phyloP scores from a whole-genome alignment of 2,888 invertebrate genomes.

The Ormyrus nitidulus region DNA sequence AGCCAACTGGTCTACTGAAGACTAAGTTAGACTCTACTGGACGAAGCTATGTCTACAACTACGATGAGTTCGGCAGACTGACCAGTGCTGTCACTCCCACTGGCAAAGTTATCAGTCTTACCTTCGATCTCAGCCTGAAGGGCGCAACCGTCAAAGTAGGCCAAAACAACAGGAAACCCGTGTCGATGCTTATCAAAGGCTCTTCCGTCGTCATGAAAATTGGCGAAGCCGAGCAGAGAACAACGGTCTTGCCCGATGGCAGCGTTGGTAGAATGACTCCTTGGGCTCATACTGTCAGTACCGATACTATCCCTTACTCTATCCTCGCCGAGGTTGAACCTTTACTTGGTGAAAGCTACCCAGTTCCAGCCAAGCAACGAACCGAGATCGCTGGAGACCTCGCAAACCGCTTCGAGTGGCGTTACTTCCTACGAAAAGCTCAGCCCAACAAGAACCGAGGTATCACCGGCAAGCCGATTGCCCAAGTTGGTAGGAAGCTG shows the following conservation, averaged over 20 bases:
- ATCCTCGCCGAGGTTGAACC: slow-evolving; percentile 92
- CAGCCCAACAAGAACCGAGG: slow-evolving; percentile 77
- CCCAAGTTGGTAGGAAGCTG: slow-evolving; percentile 90
- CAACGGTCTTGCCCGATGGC: slow-evolving; percentile 88
- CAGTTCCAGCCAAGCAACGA: slow-evolving; percentile 92
- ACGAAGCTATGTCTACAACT: slow-evolving; percentile 93
- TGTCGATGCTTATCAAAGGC: slow-evolving; percentile 91
- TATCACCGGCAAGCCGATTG: slow-evolving; percentile 82
- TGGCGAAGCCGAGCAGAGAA: slow-evolving; percentile 89
- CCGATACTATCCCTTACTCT: slow-evolving; percentile 93
- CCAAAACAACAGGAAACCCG: slow-evolving; percentile 88
- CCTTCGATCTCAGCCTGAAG: slow-evolving; percentile 92
- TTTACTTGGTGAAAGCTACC: slow-evolving; percentile 92
- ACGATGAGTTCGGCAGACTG: slow-evolving; percentile 94
- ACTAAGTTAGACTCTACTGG: slow-evolving; percentile 93
- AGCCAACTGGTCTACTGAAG: slow-evolving; percentile 90
- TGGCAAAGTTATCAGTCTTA: slow-evolving; percentile 92
- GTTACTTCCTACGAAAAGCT: slow-evolving; percentile 90
- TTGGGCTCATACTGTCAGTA: slow-evolving; percentile 92
- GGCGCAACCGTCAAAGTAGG: slow-evolving; percentile 92
- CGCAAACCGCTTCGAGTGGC: slow-evolving; percentile 96
- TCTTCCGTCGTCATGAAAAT: slow-evolving; percentile 88
- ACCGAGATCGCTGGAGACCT: slow-evolving; percentile 93
- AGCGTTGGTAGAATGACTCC: slow-evolving; percentile 88
- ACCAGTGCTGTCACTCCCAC: slow-evolving; percentile 95